Evolutionary conservation across 2,888 invertebrate species (phyloP).

Genomic region (Eudemis profundana): DNA sequence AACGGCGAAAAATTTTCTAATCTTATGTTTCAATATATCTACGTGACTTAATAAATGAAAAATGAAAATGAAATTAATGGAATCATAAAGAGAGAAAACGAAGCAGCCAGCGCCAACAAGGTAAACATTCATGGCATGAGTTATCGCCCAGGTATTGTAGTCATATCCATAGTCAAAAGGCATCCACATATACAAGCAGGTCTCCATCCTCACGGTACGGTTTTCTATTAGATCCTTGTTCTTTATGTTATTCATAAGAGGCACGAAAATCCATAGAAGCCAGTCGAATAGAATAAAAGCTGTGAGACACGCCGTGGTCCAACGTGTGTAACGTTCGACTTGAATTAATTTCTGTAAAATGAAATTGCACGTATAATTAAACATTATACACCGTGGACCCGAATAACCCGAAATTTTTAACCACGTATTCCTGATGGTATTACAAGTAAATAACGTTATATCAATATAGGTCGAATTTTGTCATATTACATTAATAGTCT

Average conservation of each 20-base stretch:
- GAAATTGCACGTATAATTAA: neutral
- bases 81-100: slow-evolving; percentile 52
- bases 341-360: slow-evolving; percentile 50
- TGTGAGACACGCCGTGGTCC: slow-evolving; percentile 46
- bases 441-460: no score
- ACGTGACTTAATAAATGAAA: slow-evolving; percentile 60
- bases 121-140: slow-evolving; percentile 51
- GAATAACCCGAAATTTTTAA: no score
- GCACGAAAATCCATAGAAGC: slow-evolving; percentile 50
- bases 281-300: slow-evolving; percentile 47
- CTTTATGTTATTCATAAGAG: slow-evolving; percentile 51
- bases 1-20: slow-evolving; percentile 48
- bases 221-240: slow-evolving; percentile 53
- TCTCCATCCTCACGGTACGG: slow-evolving; percentile 53
- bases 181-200: slow-evolving; percentile 56
- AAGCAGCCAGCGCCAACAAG: slow-evolving; percentile 44
- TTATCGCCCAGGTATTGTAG: slow-evolving; percentile 52
- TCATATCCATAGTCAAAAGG: slow-evolving; percentile 60
- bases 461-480: no score
- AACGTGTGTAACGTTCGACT: slow-evolving; percentile 51
- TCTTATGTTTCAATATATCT: slow-evolving; percentile 54
- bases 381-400: no score
- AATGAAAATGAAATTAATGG: slow-evolving; percentile 54
- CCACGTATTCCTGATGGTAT: no score
- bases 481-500: no score